Percentiles rank a stretch among this genome's conserved stretches.
phyloP scores from a whole-genome alignment of 2,888 invertebrate species.

The Creontiades dilutus region DNA sequence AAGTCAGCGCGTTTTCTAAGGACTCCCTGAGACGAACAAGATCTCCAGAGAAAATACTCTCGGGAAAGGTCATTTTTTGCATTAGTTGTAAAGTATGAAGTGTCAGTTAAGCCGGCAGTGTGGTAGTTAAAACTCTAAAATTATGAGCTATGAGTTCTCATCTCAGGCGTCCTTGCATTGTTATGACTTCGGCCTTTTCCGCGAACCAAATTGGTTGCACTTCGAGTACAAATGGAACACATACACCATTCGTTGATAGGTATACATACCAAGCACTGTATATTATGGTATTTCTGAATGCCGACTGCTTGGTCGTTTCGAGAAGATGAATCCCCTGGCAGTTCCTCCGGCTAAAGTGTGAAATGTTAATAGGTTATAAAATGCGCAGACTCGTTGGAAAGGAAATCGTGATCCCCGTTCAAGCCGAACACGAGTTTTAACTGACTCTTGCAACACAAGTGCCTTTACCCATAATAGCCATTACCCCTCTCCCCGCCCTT shows the following conservation, averaged over 20 bases:
- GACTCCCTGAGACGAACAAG: no score
- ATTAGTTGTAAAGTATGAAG: no score
- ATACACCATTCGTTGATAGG: background rate
- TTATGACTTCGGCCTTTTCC: background rate
- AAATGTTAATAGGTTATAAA: slow-evolving; percentile 40
- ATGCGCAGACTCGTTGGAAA: slow-evolving; percentile 17
- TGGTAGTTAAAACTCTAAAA: no score
- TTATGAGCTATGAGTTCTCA: no score
- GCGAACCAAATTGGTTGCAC: background rate
- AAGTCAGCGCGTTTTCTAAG: no score
- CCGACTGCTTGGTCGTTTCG: background rate
- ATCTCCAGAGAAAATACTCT: no score
- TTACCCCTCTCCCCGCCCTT: background rate
- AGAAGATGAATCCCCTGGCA: background rate
- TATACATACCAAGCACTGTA: background rate
- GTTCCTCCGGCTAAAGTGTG: slow-evolving; percentile 16
- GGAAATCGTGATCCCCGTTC: slow-evolving; percentile 24
- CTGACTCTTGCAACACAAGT: slow-evolving; percentile 7
- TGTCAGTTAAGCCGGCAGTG: no score
- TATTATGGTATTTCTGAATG: background rate
- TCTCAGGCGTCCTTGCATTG: background rate
- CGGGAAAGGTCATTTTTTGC: no score
- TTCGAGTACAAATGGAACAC: background rate
- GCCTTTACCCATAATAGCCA: slow-evolving; percentile 27
- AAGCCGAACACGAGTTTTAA: slow-evolving; percentile 26